Base-by-base conservation (phyloP, 2,797 vertebrate genomes). In the Malurus splendens region DNA sequence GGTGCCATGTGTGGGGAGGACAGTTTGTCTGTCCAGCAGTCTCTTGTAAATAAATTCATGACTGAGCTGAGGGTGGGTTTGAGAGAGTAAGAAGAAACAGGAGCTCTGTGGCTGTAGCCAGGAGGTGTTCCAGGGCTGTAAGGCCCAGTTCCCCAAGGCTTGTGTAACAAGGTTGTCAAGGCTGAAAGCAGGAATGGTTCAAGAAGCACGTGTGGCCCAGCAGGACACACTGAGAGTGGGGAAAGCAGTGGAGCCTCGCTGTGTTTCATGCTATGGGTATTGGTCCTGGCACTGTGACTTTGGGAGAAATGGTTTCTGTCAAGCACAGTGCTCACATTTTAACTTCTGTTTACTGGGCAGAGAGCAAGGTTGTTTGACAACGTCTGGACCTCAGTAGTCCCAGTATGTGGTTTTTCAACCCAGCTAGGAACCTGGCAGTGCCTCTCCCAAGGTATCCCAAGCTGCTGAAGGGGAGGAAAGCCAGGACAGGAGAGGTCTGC, bases 231-330 rank as follows among this genome's bases (percentile, higher is more conserved):
- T 64, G 39, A 66, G 51, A 67, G 14, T 17, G 4, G 15, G 25
- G 32, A 88, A 75, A 17, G 41, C 52, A 65, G 27, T 39, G 44
- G 44, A 30, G 67, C 36, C 30, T 70, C 60, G 6, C 59, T 47
- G 14, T 45, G 12, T 68, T 72, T 90, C 62, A 61, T 75, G 48
- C 38, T 44, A 0, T 71, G 12, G 28, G 0, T 28, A 6, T 55
- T 82, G 48, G 14, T 85, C 41, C 44, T 66, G 48, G 36, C 6
- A 18, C 38, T 62, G 18, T 62, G 38, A 45, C 7, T 2, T 47
- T 42, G 36, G 27, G 50, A 67, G 33, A 27, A 52, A 45, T 0
- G 0, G 24, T n/a, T 2, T 41, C 25, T 33, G 20, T 62, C 59
- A 60, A 59, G 25, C 24, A 56, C 11, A 22, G 45, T 15, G 10